Percentiles rank a stretch among this genome's conserved stretches.
These are phyloP conservation scores for Polydrusus tereticollis DNA, from an alignment of 2,888 invertebrate genomes.

Conservation along the genomic window DNA sequence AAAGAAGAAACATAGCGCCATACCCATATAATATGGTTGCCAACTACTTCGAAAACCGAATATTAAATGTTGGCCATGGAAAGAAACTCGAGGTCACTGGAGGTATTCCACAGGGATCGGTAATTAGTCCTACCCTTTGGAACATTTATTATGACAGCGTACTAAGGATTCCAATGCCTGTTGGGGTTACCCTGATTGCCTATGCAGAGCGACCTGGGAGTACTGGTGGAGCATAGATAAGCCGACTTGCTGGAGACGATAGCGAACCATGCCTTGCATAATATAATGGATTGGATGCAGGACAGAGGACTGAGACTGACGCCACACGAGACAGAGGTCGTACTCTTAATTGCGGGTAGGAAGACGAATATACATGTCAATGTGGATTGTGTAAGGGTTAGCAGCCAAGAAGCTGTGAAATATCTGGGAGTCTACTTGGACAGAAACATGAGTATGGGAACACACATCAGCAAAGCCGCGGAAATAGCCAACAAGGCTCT, in stretches of 20 bases:
- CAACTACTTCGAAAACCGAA: conserved; percentile 11
- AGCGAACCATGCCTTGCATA: background rate
- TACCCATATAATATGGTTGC: conserved; percentile 5
- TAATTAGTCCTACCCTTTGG: background rate
- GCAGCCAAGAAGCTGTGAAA: background rate
- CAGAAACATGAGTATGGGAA: background rate
- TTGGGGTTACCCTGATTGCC: background rate
- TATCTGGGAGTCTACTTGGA: too few species aligned
- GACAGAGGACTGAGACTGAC: background rate
- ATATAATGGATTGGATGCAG: background rate
- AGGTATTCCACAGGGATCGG: too few species aligned
- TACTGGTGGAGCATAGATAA: background rate
- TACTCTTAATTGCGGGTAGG: background rate
- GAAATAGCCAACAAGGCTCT: background rate
- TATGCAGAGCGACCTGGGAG: background rate
- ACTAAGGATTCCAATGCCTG: background rate
- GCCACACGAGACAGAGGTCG: too few species aligned
- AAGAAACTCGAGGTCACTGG: background rate
- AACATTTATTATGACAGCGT: conserved; percentile 5
- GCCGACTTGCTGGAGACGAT: background rate
- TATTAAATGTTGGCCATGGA: background rate
- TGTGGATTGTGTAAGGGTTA: background rate
- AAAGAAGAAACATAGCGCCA: background rate
- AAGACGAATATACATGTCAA: background rate
- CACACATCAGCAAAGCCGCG: background rate